Evolutionary conservation across 2,113 vertebrate species (phyloP).

Genomic region (Neolamprologus fasciatus): DNA sequence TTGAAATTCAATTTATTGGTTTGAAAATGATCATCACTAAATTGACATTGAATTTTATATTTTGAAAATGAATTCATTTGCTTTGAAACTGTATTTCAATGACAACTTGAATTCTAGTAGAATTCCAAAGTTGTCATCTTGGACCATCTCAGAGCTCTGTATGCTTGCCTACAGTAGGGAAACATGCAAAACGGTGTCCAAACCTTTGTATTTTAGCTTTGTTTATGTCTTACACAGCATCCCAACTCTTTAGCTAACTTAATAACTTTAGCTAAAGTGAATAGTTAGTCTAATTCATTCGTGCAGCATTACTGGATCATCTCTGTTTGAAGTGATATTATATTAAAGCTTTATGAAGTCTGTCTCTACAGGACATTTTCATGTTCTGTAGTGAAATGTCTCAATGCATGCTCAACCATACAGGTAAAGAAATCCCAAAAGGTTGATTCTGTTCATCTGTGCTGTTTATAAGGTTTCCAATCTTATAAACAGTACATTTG

Average conservation of each 20-base stretch:
- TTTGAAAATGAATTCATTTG: not conserved
- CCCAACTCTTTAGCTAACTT: not conserved
- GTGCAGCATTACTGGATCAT: not conserved
- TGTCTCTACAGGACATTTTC: not conserved
- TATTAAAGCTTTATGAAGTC: not conserved
- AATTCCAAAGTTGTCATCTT: not conserved
- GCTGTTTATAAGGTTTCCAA: not conserved
- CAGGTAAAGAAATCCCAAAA: not conserved
- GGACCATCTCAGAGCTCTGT: not conserved
- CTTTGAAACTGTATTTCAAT: not conserved
- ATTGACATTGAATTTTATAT: not conserved
- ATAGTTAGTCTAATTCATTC: not conserved
- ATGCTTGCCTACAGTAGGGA: not conserved
- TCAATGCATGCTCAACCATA: not conserved
- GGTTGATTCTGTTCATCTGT: not conserved
- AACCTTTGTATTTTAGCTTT: not conserved
- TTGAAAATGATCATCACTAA: not conserved
- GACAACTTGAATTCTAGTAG: not conserved
- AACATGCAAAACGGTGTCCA: not conserved
- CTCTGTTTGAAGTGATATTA: not conserved
- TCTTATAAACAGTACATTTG: not conserved
- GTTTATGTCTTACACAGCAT: not conserved
- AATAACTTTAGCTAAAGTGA: not conserved
- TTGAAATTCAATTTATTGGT: not conserved
- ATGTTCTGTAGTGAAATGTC: not conserved